A percentile compares a stretch with the other conserved stretches of the same genome.
Evolutionary conservation across 30 jellyfish, hydroid and myxozoan species (phyloP).

Genomic region (Cassiopea xamachana): DNA sequence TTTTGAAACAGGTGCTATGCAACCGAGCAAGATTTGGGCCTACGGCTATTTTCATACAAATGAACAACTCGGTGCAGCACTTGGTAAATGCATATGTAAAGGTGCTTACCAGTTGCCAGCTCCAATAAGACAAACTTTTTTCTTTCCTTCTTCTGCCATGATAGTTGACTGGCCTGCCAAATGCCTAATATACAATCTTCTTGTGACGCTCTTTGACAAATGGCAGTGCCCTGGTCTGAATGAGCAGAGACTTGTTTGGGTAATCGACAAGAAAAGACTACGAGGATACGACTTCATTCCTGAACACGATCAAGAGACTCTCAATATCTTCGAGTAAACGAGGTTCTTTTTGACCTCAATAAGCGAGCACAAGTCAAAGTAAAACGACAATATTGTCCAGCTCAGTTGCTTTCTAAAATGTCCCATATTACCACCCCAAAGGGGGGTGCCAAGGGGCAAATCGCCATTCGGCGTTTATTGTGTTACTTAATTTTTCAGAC

Average conservation of each 20-base stretch:
- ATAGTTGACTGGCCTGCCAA: background rate
- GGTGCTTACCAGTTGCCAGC: conserved; percentile 87
- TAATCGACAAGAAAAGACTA: background rate
- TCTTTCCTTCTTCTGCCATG: conserved; percentile 28
- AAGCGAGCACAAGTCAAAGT: conserved; percentile 21
- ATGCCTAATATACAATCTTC: background rate
- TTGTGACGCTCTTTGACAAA: background rate
- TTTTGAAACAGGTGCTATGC: too few relatives aligned
- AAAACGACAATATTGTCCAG: background rate
- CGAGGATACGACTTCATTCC: background rate
- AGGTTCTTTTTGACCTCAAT: conserved; percentile 16
- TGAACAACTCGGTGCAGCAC: background rate
- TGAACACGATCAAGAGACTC: background rate
- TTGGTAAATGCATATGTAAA: background rate
- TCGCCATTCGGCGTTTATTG: too few relatives aligned
- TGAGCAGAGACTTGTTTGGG: background rate
- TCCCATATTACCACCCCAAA: too few relatives aligned
- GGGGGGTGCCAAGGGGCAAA: too few relatives aligned
- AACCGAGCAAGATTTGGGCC: background rate
- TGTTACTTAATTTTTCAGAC: too few relatives aligned
- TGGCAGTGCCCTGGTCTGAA: background rate
- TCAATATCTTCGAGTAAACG: background rate
- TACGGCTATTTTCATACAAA: background rate
- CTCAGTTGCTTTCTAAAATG: background rate
- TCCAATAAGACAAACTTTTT: conserved; percentile 80